A percentile compares a stretch with the other conserved stretches of the same genome.
Conservation (phyloP, 1,140 invertebrate species). For the Scylla paramamosain region DNA sequence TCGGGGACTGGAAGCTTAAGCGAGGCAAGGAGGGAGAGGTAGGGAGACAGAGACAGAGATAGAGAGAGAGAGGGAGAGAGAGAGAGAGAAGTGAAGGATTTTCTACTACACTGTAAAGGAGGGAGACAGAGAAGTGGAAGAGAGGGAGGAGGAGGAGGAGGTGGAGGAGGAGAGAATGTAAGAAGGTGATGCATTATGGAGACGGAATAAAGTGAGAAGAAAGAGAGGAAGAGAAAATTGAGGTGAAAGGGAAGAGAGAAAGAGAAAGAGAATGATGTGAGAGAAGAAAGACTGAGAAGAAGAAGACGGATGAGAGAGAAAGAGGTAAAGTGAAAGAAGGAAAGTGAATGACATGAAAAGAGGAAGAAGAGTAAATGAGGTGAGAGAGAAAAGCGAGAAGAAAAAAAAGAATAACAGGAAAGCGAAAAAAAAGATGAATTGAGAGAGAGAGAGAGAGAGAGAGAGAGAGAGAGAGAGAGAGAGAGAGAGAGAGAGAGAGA, state of each 20-base stretch:
- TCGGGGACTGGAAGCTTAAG: no score
- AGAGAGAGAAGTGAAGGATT: no score
- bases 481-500: not conserved
- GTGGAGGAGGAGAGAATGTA: not conserved
- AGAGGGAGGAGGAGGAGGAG: not conserved
- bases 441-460: not conserved
- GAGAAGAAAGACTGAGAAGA: not conserved
- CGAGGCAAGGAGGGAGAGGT: no score
- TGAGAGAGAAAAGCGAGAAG: not conserved
- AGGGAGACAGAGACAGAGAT: not conserved
- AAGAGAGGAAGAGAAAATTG: not conserved
- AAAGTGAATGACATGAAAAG: not conserved
- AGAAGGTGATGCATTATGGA: not conserved
- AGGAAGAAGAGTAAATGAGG: not conserved
- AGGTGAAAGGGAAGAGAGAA: not conserved
- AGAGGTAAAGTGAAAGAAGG: not conserved
- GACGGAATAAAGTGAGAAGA: not conserved
- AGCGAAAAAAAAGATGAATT: not conserved
- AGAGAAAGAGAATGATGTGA: not conserved
- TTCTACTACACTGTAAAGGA: no score
- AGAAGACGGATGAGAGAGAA: not conserved
- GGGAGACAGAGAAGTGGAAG: not conserved
- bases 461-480: not conserved
- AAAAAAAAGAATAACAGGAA: not conserved
- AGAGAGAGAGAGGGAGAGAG: not conserved